Base-by-base conservation (phyloP, 2,797 vertebrate genomes). In the Merluccius polli region DNA sequence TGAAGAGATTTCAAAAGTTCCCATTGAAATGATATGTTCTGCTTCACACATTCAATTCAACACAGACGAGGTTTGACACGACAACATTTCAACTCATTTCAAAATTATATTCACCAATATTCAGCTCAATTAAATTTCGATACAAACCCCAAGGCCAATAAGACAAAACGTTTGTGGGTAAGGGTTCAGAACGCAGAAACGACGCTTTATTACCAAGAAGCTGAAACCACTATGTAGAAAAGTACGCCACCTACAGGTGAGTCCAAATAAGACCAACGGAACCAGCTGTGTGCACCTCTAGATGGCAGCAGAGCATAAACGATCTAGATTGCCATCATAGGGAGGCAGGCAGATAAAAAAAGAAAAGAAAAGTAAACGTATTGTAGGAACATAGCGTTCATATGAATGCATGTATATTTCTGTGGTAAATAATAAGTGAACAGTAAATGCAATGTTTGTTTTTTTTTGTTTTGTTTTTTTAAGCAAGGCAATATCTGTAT, bases 271-370 rank as follows among this genome's bases (percentile, higher is more conserved):
- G 41, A 59, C 29, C 27, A 48, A 16, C 1, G 41, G 21, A 13
- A 67, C 27, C 69, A 29, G 74, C 24, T 48, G 72, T 2, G 32
- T 24, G 7, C 36, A 75, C 84, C 91, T 89, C 82, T 71, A 90
- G 92, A 78, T 82, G 92, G 90, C 86, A 84, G 85, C 78, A 48
- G 11, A 86, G 76, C 78, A 87, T 67, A 15, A 38, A 4, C 21
- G 52, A 63, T 76, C 78, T 16, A 74, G 8, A 29, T 33, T 75
- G 67, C 77, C 71, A 74, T 74, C 36, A 79, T 59, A 24, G 48
- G 48, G 48, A 1, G 52, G 52, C 52, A 24, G 52, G 21, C 5
- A 59, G 52, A 59, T 59, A 24, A 24, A n/a, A n/a, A 41, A 9
- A 41, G 10, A 41, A 12, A 41, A 12, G 1, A 27, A 27, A 65